Evolutionary conservation across 1,140 invertebrate species (phyloP), one percentile per base, ranked within the genome.

Genomic region (Augochlora pura): DNA sequence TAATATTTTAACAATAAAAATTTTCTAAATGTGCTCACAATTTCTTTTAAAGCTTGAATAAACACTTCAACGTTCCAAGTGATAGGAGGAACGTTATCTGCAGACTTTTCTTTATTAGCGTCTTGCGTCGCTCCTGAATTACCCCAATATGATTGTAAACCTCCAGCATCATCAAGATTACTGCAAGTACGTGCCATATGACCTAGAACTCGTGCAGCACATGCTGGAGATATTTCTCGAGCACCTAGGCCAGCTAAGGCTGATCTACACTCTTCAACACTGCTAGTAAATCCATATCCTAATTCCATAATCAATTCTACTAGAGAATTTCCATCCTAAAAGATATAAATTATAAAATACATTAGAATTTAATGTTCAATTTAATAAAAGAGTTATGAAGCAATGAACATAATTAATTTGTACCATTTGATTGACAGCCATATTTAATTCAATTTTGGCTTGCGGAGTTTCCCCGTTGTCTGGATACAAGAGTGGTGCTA

Each of bases 61-160:
- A 99, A 99, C 66, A 98, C 94, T 89, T 99, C 98, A 16, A 98
- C 95, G 93, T 98, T 99, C 98, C 98, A 99, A 4, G 96, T 95
- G n/a, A 93, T 94, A 74, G 93, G 92, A 59, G 92, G 78, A 86
- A 89, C 84, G 77, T 91, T 88, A 82, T 93, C 91, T 76, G 86
- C 86, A 69, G 91, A 77, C 81, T 91, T 93, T 71, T 92, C 90
- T 81, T 92, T 93, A 42, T 73, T 92, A 6, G 83, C 64, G 57
- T 92, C 91, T 27, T 89, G 88, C 65, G 84, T 78, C 18, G 85
- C 65, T 8, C 83, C 80, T 16, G 91, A 88, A 71, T 87, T 92
- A 23, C 89, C 85, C 91, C 92, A 93, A 79, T 92, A 95, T 42
- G 94, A 95, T 91, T 95, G 95, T 81, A 96, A 91, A 73, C 94